Evolutionary conservation across 1,140 invertebrate species (phyloP).

Genomic region (Paraescarpia echinospica): DNA sequence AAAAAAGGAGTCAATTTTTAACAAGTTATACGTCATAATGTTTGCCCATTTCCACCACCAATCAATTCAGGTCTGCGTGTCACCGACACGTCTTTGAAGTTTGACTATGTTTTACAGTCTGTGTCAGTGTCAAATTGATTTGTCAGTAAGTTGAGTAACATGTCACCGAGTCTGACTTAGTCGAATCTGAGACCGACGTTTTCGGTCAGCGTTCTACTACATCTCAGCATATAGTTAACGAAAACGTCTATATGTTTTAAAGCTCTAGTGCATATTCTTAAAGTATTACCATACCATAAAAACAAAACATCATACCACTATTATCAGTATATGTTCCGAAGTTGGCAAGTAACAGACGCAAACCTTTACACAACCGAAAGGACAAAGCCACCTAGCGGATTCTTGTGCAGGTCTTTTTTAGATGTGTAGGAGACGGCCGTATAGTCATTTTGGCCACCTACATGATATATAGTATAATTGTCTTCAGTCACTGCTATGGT

Average conservation of each 20-base stretch:
- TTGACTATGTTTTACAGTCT: too few species aligned
- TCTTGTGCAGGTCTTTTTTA: neutral
- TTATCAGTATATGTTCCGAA: neutral
- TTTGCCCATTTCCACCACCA: too few species aligned
- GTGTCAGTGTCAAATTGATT: too few species aligned
- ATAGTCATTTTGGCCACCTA: neutral
- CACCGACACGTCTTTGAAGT: too few species aligned
- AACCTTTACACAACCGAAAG: neutral
- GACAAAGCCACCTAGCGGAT: neutral
- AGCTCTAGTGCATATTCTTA: neutral
- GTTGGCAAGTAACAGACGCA: neutral
- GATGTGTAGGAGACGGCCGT: neutral
- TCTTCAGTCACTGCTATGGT: neutral
- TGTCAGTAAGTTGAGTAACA: too few species aligned
- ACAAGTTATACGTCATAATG: too few species aligned
- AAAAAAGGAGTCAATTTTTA: too few species aligned
- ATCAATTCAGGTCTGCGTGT: too few species aligned
- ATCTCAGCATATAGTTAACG: neutral
- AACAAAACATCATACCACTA: neutral
- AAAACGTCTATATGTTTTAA: neutral
- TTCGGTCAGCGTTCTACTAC: neutral
- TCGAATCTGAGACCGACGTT: neutral
- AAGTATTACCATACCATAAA: neutral
- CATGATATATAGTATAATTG: neutral
- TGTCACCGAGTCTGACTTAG: too few species aligned